Evolutionary conservation across 1,140 invertebrate species (phyloP), one percentile per base, ranked within the genome.

Genomic region (Neuroterus valhalla): DNA sequence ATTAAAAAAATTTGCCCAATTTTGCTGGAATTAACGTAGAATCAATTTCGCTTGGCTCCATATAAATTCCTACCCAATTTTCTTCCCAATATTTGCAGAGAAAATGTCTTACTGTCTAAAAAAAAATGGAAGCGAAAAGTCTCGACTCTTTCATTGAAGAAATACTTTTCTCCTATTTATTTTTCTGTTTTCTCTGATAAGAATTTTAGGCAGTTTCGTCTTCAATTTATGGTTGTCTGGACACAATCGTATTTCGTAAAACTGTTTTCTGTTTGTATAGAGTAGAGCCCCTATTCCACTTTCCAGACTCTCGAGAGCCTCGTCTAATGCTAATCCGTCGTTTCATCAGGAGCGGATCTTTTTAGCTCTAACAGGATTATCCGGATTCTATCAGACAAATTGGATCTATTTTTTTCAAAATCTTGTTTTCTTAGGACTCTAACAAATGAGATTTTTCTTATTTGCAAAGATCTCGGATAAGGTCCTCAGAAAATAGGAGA

Each of bases 171-270:
- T 11, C 15, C 26, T 62, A 62, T 62, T 62, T 62, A 62, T 62
- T 62, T 62, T 62, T 62, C 55, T 38, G 55, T 62, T 38, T 62
- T 38, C 55, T 62, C 55, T 62, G 55, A 62, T 62, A 62, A 62
- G 55, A 62, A 31, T 62, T 62, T 62, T 14, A 62, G 55, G 12
- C 14, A 31, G 55, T 31, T 62, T 31, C 8, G 2, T 3, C 55
- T 62, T 62, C 31, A 26, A 62, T 62, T 62, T 62, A 62, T 23
- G 19, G 19, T 0, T 62, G 21, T 52, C 55, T 62, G 55, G 55
- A 38, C 55, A 23, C 23, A 62, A 62, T 62, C 55, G 26, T 62
- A 62, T 62, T 62, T 62, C 55, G 12, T 62, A 62, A 62, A 62
- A 62, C 23, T 62, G 26, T 62, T 62, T 62, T 31, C 23, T 62